Conservation (phyloP, 2,797 vertebrate genomes). For the Pagetopsis macropterus region DNA sequence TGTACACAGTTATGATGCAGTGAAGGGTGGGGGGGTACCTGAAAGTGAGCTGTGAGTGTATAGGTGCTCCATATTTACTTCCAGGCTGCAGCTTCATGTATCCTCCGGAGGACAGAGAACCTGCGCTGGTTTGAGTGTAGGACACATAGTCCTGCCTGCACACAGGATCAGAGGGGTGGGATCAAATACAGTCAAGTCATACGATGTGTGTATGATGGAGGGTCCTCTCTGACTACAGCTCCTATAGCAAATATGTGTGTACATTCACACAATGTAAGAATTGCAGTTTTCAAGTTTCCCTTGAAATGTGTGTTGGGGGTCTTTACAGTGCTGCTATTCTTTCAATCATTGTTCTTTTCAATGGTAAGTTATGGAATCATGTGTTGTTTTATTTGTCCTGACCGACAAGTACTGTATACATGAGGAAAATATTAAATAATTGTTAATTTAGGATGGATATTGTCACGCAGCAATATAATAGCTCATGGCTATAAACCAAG, state of each 20-base stretch:
- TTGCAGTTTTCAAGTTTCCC: neutral
- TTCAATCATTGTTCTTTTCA: neutral
- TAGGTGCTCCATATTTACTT: slow-evolving; percentile 10
- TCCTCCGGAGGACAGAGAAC: slow-evolving; percentile 51
- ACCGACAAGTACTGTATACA: neutral
- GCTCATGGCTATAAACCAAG: neutral
- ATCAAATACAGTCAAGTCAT: neutral
- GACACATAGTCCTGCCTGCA: slow-evolving; percentile 79
- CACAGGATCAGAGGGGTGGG: neutral
- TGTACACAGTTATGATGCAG: neutral
- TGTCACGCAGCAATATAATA: neutral
- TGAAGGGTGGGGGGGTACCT: slow-evolving; percentile 66
- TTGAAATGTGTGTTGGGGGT: neutral
- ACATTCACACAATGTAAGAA: neutral
- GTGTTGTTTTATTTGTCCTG: neutral
- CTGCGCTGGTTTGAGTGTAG: slow-evolving; percentile 44
- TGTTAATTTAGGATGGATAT: neutral
- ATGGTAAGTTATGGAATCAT: neutral
- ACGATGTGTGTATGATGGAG: neutral
- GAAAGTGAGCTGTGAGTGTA: slow-evolving; percentile 78
- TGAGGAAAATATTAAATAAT: neutral
- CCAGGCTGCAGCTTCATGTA: slow-evolving; percentile 84
- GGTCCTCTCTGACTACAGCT: neutral
- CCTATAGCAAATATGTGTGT: neutral
- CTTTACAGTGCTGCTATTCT: neutral